phyloP scores from a whole-genome alignment of 2,113 vertebrate genomes.

The Carettochelys insculpta region DNA sequence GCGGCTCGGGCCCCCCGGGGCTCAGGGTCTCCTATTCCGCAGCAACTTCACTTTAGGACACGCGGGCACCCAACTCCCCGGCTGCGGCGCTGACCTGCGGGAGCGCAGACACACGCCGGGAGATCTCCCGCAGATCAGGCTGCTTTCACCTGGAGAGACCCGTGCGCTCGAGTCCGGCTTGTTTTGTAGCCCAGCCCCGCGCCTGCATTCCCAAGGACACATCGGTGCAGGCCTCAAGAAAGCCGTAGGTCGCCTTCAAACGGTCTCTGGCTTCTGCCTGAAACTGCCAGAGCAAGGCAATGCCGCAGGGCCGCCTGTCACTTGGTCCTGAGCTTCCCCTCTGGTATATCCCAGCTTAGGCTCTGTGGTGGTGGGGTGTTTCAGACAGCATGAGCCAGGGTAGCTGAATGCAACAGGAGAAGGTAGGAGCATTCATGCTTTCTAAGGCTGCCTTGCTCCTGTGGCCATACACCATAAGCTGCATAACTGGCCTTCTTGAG shows the following conservation, averaged over 20 bases:
- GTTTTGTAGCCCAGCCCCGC: not conserved
- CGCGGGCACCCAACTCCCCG: not conserved
- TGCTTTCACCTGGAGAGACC: slow-evolving; percentile 38
- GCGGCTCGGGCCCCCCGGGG: too few species aligned
- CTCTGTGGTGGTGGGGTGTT: not conserved
- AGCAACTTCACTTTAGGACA: not conserved
- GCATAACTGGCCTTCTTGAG: not conserved
- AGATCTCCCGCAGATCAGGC: not conserved
- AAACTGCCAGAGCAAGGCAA: not conserved
- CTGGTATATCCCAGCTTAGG: not conserved
- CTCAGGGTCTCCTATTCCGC: not conserved
- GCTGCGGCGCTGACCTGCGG: not conserved
- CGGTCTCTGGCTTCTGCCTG: not conserved
- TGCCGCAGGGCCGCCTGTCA: not conserved
- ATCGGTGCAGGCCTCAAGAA: not conserved
- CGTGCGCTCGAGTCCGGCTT: slow-evolving; percentile 20
- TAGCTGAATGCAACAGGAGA: not conserved
- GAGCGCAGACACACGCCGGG: not conserved
- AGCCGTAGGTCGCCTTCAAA: not conserved
- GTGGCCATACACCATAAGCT: not conserved
- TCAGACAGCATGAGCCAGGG: not conserved
- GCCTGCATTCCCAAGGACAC: slow-evolving; percentile 48
- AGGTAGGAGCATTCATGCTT: not conserved
- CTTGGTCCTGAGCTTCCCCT: not conserved
- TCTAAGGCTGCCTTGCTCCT: not conserved